Base-by-base conservation (phyloP, 1,140 invertebrate species). In the Drosophila hydei region DNA sequence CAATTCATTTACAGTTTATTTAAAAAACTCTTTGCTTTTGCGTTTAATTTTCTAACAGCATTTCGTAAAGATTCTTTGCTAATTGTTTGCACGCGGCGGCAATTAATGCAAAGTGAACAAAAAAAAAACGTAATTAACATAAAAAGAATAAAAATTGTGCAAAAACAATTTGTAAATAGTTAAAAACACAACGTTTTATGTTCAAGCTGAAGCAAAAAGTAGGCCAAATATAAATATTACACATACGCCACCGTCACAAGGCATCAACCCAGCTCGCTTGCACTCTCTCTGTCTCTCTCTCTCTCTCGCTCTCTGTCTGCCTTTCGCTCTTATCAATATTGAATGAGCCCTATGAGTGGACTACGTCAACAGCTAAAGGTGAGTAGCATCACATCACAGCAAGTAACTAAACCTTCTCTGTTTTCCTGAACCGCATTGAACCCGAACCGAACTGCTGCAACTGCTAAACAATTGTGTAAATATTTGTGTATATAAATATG, bases 311-410 rank as follows among this genome's bases (percentile, higher is more conserved):
- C 8, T 45, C 11, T 12, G 11, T 45, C 43, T 45, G 38, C 14
- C 5, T 18, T 16, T 42, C 63, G 36, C 54, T 60, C 36, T 42
- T 47, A 73, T 75, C 56, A 64, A 67, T 65, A 48, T 75, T 90
- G 73, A 91, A 91, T 91, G 89, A 91, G 89, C 89, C 85, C 89
- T 43, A 91, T 91, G 89, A 91, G 89, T 50, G 89, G 89, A 75
- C 81, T 91, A 63, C 89, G 89, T 45, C 89, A 91, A 40, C 89
- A 91, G 67, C 77, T 91, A 25, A 91, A 91, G 89, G 89, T 91
- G 58, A 90, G 84, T 90, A 72, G 14, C n/a, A 7, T 42, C 14
- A 14, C 38, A 8, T 42, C 16, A 36, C 19, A 12, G 1, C 12
- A 25, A 52, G 9, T 52, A 23, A 51, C 42, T 33, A 47, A 64